Conservation (phyloP, 2,797 vertebrate species). For the Myoxocephalus aenaeus region DNA sequence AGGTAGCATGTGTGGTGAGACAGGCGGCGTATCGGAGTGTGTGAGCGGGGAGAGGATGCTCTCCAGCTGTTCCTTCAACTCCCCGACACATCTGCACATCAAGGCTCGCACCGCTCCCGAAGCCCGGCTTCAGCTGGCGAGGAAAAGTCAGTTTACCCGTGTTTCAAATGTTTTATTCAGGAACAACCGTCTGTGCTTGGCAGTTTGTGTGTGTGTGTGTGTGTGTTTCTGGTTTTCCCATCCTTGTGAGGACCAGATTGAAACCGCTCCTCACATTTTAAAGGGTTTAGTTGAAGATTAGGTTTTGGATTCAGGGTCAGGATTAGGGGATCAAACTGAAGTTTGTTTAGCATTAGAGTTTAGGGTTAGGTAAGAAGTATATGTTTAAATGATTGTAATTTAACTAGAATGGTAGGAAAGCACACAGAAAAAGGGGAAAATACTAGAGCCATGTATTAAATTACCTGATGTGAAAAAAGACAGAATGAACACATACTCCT, state of each 20-base stretch:
- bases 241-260: slow-evolving; percentile 17
- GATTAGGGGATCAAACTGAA: slow-evolving; percentile 2
- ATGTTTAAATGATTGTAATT: neutral
- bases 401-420: neutral
- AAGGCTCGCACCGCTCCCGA: slow-evolving; percentile 49
- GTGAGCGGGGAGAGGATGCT: slow-evolving; percentile 30
- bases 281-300: slow-evolving; percentile 25
- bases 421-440: neutral
- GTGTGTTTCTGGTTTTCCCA: neutral
- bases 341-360: slow-evolving; percentile 8
- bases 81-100: slow-evolving; percentile 70
- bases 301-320: slow-evolving; percentile 12
- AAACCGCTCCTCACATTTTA: slow-evolving; percentile 15
- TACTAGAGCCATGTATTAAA: neutral
- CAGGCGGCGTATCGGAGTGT: slow-evolving; percentile 11
- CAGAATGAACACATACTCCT: neutral
- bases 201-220: slow-evolving; percentile 10
- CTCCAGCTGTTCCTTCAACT: slow-evolving; percentile 49
- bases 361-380: neutral
- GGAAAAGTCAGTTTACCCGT: slow-evolving; percentile 42
- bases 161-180: slow-evolving; percentile 74
- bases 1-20: slow-evolving; percentile 27
- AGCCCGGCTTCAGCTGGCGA: slow-evolving; percentile 46
- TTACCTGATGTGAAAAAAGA: neutral
- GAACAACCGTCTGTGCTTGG: slow-evolving; percentile 42